Conservation (phyloP, 2,888 invertebrate species). For the Hyalella azteca region DNA sequence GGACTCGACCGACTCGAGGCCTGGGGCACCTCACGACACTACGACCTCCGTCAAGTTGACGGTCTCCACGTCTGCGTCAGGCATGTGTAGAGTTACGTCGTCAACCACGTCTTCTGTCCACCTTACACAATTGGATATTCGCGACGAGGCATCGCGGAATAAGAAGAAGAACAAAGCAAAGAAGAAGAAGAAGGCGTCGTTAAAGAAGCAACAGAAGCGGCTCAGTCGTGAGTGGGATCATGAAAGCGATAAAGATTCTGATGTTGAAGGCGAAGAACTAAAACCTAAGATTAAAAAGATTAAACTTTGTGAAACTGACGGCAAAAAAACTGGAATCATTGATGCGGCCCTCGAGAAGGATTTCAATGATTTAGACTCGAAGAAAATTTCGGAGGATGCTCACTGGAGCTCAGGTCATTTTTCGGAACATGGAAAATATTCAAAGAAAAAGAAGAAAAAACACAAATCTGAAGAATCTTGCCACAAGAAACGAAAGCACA, state of each 20-base stretch:
- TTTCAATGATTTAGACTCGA: not conserved
- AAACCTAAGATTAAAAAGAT: not conserved
- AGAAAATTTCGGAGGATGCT: not conserved
- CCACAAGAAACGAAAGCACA: constrained; percentile 5
- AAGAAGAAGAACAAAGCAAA: constrained; percentile 14
- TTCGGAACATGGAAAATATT: not conserved
- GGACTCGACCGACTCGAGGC: constrained; percentile 9
- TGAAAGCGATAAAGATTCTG: not conserved
- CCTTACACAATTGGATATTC: not conserved
- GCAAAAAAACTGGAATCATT: not conserved
- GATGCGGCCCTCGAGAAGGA: too few relatives aligned
- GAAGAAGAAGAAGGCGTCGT: constrained; percentile 29
- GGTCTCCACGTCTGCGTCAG: constrained; percentile 25
- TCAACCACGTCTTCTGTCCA: not conserved
- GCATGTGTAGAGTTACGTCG: constrained; percentile 11
- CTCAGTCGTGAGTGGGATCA: constrained; percentile 15
- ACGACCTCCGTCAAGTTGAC: constrained; percentile 30
- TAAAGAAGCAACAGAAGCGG: constrained; percentile 1
- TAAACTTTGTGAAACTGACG: not conserved
- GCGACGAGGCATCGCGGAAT: not conserved
- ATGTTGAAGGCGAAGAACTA: not conserved
- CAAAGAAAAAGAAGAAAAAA: constrained; percentile 22
- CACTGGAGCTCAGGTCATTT: not conserved
- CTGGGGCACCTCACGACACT: constrained; percentile 14
- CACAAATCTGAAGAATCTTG: constrained; percentile 6